Percentiles rank a stretch among this genome's conserved stretches.
phyloP scores from a whole-genome alignment of 2,797 vertebrate genomes.

The Danio choprae region DNA sequence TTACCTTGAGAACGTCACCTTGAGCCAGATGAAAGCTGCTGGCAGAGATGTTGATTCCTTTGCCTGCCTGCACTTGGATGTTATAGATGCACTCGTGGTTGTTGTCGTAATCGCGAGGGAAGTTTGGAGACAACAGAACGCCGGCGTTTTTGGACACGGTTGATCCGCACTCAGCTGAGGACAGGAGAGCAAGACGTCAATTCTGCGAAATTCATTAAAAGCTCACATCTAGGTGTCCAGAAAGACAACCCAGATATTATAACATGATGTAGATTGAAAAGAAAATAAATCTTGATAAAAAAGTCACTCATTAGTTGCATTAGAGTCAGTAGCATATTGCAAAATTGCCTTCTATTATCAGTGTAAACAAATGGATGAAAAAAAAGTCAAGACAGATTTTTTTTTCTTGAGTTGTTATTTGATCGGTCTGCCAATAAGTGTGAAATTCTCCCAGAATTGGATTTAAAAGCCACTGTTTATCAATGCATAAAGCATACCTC shows the following conservation, averaged over 20 bases:
- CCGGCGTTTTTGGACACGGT: constrained; percentile 91
- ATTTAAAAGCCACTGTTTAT: neutral
- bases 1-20: constrained; percentile 95
- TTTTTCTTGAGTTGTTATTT: neutral
- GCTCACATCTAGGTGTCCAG: neutral
- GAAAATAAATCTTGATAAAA: constrained; percentile 15
- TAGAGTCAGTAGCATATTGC: constrained; percentile 20
- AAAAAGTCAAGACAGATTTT: neutral
- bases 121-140: constrained; percentile 94
- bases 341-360: neutral
- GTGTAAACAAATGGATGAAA: neutral
- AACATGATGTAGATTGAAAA: neutral
- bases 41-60: constrained; percentile 95
- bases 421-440: neutral
- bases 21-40: constrained; percentile 91
- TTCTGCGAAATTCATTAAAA: neutral
- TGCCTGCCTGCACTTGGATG: constrained; percentile 95
- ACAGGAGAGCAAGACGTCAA: constrained; percentile 38
- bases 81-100: constrained; percentile 98
- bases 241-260: neutral
- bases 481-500: neutral
- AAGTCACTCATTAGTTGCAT: constrained; percentile 51
- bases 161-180: constrained; percentile 92
- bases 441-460: neutral
- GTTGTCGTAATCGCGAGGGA: constrained; percentile 94